phyloP scores from a whole-genome alignment of 2,797 vertebrate species.

The Falco biarmicus region DNA sequence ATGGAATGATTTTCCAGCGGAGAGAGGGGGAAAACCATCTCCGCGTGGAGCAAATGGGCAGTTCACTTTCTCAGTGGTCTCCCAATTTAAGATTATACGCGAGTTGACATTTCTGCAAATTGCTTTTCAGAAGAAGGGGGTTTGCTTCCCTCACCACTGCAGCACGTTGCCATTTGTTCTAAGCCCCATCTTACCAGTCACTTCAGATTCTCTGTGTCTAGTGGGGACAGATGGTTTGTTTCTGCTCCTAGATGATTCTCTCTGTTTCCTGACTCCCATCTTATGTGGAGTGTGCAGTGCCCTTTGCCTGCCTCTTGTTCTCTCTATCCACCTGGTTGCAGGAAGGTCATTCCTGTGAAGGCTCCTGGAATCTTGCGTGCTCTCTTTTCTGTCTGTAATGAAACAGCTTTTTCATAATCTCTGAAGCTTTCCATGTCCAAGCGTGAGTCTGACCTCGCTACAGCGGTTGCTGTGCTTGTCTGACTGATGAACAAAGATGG shows the following conservation, averaged over 20 bases:
- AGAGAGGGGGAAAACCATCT: neutral
- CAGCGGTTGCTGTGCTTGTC: neutral
- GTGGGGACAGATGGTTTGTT: neutral
- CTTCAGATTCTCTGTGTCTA: neutral
- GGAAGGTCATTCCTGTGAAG: neutral
- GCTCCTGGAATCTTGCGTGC: neutral
- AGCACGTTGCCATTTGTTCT: neutral
- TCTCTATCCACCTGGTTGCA: neutral
- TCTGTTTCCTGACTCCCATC: neutral
- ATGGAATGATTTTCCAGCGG: neutral
- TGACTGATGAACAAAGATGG: neutral
- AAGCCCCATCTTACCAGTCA: neutral
- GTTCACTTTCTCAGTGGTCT: neutral
- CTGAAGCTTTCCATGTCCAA: neutral
- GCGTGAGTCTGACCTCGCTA: neutral
- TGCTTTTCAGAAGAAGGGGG: neutral
- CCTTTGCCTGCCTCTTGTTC: neutral
- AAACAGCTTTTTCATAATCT: neutral
- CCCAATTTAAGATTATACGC: neutral
- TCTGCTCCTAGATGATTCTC: neutral
- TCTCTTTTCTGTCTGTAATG: neutral
- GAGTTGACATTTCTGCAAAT: neutral
- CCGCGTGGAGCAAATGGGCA: neutral
- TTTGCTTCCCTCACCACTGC: neutral
- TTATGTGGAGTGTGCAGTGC: neutral